Percentiles rank a stretch among this genome's conserved stretches.
Evolutionary conservation across 2,797 vertebrate species (phyloP).

Genomic region (Phrynocephalus vlangalii): DNA sequence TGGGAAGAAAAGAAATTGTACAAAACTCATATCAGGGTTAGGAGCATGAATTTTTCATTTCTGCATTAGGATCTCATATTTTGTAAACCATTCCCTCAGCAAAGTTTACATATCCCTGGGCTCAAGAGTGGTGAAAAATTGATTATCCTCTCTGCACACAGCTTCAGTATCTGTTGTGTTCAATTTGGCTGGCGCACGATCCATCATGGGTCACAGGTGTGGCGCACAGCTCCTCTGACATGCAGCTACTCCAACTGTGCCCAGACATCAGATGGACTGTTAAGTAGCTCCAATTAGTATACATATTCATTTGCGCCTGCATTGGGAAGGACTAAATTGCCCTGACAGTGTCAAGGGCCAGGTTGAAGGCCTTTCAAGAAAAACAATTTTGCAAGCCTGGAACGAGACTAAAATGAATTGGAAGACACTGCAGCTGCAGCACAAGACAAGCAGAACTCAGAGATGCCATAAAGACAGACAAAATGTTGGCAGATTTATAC

Average conservation of each 20-base stretch:
- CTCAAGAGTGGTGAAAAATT: constrained; percentile 9
- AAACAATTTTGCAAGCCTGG: not conserved
- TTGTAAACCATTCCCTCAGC: constrained; percentile 5
- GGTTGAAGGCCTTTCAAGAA: constrained; percentile 29
- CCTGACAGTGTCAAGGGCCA: constrained; percentile 24
- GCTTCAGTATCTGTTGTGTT: constrained; percentile 2
- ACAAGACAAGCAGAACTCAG: not conserved
- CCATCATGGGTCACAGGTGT: not conserved
- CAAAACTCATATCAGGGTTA: not conserved
- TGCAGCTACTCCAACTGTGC: constrained; percentile 2
- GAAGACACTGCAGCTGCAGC: not conserved
- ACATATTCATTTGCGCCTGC: constrained; percentile 18
- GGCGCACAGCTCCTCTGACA: not conserved
- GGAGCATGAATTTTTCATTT: not conserved
- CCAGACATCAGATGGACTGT: constrained; percentile 29
- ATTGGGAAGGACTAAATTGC: constrained; percentile 35
- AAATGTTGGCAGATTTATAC: not conserved
- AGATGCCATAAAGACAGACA: not conserved
- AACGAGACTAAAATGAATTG: not conserved
- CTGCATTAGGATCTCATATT: not conserved
- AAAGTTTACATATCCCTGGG: not conserved
- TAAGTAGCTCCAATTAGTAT: constrained; percentile 29
- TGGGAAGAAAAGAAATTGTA: not conserved
- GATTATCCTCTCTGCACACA: constrained; percentile 14
- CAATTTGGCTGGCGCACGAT: constrained; percentile 8